Evolutionary conservation across 2,113 vertebrate genomes (phyloP).

Genomic region (Prunella fulvescens): DNA sequence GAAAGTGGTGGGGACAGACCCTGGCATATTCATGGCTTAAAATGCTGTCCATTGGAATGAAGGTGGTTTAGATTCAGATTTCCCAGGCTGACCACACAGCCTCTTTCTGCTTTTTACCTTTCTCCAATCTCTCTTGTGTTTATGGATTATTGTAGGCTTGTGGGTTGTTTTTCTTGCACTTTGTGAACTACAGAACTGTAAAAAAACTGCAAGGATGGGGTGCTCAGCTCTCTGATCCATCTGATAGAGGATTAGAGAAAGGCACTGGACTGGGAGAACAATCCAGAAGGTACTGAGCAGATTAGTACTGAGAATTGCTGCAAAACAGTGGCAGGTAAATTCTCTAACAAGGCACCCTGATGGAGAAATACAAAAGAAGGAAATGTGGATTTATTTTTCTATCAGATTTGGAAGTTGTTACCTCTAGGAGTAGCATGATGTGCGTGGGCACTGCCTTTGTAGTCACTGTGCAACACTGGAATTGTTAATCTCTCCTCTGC

Average conservation of each 20-base stretch:
- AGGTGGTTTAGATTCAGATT: not conserved
- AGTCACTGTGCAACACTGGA: not conserved
- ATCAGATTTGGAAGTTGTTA: not conserved
- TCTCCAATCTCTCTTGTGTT: not conserved
- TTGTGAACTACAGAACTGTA: not conserved
- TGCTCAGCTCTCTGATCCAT: not conserved
- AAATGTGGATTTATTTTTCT: not conserved
- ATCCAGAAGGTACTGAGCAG: not conserved
- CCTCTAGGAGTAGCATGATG: not conserved
- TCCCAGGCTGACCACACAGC: not conserved
- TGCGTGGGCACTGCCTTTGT: not conserved
- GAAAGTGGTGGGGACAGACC: not conserved
- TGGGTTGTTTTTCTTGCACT: not conserved
- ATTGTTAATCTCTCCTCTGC: not conserved
- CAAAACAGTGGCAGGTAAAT: constrained; percentile 4
- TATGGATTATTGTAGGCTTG: not conserved
- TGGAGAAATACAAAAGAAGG: not conserved
- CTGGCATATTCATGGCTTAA: not conserved
- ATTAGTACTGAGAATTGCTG: not conserved
- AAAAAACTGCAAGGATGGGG: not conserved
- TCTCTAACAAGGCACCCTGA: constrained; percentile 1
- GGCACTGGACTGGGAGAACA: not conserved
- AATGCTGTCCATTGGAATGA: not conserved
- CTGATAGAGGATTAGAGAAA: not conserved
- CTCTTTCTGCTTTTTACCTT: not conserved